Percentiles rank a stretch among this genome's conserved stretches.
Conservation (phyloP, 2,888 invertebrate species). For the Rhagophthalmus giganteus region DNA sequence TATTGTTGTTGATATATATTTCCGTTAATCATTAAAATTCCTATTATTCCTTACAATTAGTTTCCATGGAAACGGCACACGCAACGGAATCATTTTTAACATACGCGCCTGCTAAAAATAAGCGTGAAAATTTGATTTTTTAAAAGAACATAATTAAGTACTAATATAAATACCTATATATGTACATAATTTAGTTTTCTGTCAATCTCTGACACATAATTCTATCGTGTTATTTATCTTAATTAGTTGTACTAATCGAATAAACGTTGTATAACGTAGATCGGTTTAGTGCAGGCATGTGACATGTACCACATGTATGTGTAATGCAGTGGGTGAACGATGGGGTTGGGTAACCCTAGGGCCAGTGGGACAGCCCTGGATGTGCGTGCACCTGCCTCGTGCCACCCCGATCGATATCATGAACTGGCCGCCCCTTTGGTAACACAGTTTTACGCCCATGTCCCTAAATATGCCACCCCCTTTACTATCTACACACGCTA, state of each 20-base stretch:
- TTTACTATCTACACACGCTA: conserved; percentile 36
- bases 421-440: conserved; percentile 40
- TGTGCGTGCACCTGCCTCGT: conserved; percentile 49
- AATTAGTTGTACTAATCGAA: conserved; percentile 14
- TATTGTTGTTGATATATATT: no score
- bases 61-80: no score
- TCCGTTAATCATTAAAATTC: no score
- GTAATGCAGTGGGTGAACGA: conserved; percentile 35
- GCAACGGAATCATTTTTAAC: no score
- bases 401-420: conserved; percentile 44
- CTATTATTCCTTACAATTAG: no score
- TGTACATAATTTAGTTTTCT: no score
- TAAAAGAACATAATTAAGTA: no score
- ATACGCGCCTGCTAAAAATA: no score
- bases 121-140: no score
- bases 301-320: conserved; percentile 35
- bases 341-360: conserved; percentile 40
- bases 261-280: conserved; percentile 18
- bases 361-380: conserved; percentile 43
- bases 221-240: conserved; percentile 8
- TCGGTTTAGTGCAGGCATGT: conserved; percentile 36
- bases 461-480: conserved; percentile 34
- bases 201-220: conserved; percentile 2
- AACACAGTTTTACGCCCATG: conserved; percentile 38
- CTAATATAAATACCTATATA: no score